Evolutionary conservation across 2,113 vertebrate species (phyloP).

Genomic region (Pogonocichla stellata): DNA sequence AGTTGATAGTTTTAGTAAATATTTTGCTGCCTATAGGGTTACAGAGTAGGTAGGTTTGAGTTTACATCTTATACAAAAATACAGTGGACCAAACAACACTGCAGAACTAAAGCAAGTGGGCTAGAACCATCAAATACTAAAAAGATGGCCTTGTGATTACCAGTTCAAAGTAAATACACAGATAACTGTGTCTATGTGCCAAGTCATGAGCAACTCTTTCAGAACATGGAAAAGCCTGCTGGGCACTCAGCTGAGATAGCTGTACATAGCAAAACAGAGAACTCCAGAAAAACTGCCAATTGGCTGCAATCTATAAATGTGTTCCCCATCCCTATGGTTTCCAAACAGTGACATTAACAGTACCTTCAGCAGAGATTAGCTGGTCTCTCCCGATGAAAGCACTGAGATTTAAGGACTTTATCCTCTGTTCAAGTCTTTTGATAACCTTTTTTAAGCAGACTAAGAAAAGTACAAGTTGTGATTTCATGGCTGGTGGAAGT

Average conservation of each 20-base stretch:
- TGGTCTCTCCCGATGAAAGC: neutral
- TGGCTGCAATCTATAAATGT: neutral
- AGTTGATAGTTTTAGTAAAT: neutral
- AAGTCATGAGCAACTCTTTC: neutral
- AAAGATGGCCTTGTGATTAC: neutral
- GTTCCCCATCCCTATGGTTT: neutral
- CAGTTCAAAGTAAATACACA: neutral
- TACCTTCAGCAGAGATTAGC: neutral
- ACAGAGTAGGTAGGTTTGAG: neutral
- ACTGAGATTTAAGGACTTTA: neutral
- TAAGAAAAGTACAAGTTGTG: neutral
- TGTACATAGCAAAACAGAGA: neutral
- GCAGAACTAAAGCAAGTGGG: neutral
- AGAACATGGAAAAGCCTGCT: neutral
- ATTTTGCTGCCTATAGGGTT: neutral
- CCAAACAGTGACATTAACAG: neutral
- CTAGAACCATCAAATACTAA: neutral
- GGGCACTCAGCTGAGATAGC: neutral
- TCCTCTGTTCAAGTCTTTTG: neutral
- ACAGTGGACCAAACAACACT: neutral
- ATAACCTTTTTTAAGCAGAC: neutral
- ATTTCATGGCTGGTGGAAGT: neutral
- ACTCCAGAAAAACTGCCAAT: neutral
- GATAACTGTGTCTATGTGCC: neutral
- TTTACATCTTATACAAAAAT: neutral